Evolutionary conservation across 1,140 invertebrate genomes (phyloP).

Genomic region (Drosophila gunungcola): DNA sequence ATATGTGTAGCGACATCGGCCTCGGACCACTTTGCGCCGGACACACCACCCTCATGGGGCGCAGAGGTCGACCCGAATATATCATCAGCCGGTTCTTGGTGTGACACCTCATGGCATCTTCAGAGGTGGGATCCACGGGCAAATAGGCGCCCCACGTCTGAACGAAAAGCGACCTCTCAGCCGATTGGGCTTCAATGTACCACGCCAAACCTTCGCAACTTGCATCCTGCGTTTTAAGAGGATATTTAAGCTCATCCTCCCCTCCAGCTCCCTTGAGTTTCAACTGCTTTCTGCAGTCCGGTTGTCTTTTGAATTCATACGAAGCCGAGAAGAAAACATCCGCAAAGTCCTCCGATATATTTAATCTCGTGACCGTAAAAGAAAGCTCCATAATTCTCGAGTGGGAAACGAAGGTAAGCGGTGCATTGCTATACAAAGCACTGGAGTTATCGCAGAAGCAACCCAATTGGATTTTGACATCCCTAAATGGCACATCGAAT

Average conservation of each 20-base stretch:
- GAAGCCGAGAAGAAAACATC: conserved; percentile 89
- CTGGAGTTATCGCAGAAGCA: conserved; percentile 90
- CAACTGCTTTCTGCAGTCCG: conserved; percentile 88
- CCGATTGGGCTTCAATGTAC: conserved; percentile 89
- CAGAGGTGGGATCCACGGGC: conserved; percentile 85
- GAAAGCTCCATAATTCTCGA: conserved; percentile 88
- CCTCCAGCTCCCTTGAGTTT: conserved; percentile 87
- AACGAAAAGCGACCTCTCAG: conserved; percentile 90
- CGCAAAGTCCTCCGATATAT: conserved; percentile 89
- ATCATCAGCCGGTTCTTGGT: conserved; percentile 88
- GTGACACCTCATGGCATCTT: conserved; percentile 87
- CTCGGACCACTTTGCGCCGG: conserved; percentile 88
- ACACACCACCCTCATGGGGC: conserved; percentile 90
- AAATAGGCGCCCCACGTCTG: conserved; percentile 90
- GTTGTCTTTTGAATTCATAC: conserved; percentile 88
- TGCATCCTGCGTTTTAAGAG: conserved; percentile 87
- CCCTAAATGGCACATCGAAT: conserved; percentile 88
- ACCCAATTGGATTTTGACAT: conserved; percentile 87
- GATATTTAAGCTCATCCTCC: conserved; percentile 87
- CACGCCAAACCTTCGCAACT: conserved; percentile 91
- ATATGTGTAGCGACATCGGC: conserved; percentile 89
- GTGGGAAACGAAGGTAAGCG: conserved; percentile 88
- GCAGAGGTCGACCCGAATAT: conserved; percentile 87
- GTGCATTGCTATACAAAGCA: conserved; percentile 85
- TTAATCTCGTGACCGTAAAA: conserved; percentile 88